Conservation (phyloP, 2,888 invertebrate genomes). For the Acanthosoma haemorrhoidale region DNA sequence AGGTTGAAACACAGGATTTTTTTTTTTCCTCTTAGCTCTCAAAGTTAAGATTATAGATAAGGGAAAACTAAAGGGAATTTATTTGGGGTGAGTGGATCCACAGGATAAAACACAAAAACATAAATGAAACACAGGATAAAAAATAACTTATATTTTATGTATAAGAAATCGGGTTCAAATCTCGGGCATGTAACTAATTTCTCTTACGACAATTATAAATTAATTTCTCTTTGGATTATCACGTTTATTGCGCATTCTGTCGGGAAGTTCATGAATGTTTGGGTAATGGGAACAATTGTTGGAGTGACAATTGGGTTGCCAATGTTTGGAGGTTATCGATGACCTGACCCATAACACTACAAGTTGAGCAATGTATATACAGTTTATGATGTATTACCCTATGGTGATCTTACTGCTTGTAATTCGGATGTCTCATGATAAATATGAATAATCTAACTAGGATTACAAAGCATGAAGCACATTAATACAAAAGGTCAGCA, state of each 20-base stretch:
- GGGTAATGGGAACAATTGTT: conserved; percentile 20
- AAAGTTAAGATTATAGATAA: no score
- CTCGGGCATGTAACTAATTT: no score
- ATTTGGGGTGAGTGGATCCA: no score
- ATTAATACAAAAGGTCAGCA: conserved; percentile 25
- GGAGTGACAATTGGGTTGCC: conserved; percentile 21
- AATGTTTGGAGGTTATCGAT: conserved; percentile 23
- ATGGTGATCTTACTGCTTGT: background rate
- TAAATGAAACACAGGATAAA: no score
- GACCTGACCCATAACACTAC: conserved; percentile 2
- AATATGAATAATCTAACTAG: background rate
- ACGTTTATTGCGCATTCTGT: background rate
- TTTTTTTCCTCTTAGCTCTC: no score
- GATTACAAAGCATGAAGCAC: conserved; percentile 19
- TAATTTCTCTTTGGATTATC: background rate
- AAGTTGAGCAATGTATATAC: background rate
- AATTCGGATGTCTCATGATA: background rate
- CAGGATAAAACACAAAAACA: no score
- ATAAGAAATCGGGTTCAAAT: no score
- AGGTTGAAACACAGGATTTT: no score
- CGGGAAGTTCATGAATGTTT: conserved; percentile 2
- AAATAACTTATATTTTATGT: no score
- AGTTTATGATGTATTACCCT: background rate
- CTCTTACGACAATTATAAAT: no score
- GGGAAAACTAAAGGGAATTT: no score